Evolutionary conservation across 2,113 vertebrate species (phyloP).

Genomic region (Sinocyclocheilus grahami): DNA sequence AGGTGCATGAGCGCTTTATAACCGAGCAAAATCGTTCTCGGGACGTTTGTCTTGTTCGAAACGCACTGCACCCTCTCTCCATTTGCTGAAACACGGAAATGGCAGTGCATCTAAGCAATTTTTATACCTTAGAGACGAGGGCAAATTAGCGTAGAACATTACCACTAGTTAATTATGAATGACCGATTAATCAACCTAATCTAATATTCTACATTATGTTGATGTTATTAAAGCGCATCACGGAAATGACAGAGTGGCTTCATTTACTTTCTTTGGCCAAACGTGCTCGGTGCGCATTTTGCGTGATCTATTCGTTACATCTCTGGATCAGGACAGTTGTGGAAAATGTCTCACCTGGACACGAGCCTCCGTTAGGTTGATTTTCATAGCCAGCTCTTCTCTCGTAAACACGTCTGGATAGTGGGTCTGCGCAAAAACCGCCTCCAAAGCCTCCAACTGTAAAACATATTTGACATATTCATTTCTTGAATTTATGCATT

Average conservation of each 20-base stretch:
- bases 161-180: constrained; percentile 99
- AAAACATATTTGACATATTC: background rate
- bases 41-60: background rate
- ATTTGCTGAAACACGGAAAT: constrained; percentile 80
- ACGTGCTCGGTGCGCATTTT: constrained; percentile 74
- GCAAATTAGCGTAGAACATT: constrained; percentile 99
- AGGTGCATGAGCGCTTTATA: constrained; percentile 44
- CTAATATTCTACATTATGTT: constrained; percentile 99
- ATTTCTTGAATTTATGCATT: background rate
- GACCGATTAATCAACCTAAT: constrained; percentile 99
- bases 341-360: constrained; percentile 86
- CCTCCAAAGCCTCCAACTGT: constrained; percentile 95
- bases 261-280: constrained; percentile 93
- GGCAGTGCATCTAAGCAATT: constrained; percentile 91
- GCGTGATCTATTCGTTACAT: constrained; percentile 54
- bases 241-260: constrained; percentile 98
- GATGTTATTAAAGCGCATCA: constrained; percentile 99
- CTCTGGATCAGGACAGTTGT: constrained; percentile 31
- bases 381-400: constrained; percentile 99
- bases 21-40: background rate
- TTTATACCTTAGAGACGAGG: constrained; percentile 95
- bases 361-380: constrained; percentile 97
- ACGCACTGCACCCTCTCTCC: constrained; percentile 7
- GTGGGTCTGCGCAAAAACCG: constrained; percentile 97
- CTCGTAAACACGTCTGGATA: constrained; percentile 98